These are phyloP conservation scores for Cryptotermes secundus DNA, from an alignment of 1,140 invertebrate genomes.

Conservation along the genomic window DNA sequence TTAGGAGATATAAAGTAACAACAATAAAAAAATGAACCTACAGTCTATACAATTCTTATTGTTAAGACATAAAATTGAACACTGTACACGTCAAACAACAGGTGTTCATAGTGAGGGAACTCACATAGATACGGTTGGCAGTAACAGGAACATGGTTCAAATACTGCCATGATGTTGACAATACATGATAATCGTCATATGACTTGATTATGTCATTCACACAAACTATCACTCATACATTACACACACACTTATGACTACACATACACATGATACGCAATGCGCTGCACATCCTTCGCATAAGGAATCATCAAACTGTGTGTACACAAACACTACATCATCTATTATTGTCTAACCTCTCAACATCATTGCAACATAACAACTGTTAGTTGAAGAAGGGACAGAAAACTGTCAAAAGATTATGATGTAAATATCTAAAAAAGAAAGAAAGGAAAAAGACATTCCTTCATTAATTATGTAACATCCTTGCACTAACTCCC, in stretches of 20 bases:
- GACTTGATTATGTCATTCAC: background rate
- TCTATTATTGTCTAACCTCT: constrained; percentile 30
- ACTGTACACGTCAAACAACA: background rate
- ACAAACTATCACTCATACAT: background rate
- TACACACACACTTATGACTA: background rate
- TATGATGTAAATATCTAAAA: background rate
- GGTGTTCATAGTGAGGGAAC: background rate
- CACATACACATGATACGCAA: background rate
- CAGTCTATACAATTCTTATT: background rate
- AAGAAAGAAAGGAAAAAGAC: background rate
- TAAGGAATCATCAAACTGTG: constrained; percentile 1
- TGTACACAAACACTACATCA: constrained; percentile 21
- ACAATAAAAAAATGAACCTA: background rate
- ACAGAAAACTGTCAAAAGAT: constrained; percentile 16
- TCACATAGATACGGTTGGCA: background rate
- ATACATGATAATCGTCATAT: background rate
- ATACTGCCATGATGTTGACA: background rate
- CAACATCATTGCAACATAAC: constrained; percentile 20
- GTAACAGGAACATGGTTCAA: background rate
- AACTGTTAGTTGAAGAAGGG: constrained; percentile 1
- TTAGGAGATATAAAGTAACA: background rate
- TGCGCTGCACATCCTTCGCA: background rate
- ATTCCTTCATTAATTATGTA: constrained; percentile 7
- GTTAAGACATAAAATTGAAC: constrained; percentile 11
- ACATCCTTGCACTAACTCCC: constrained; percentile 5